These are phyloP conservation scores for Pollenia angustigena DNA, from an alignment of 2,888 invertebrate species.

Conservation along the genomic window DNA sequence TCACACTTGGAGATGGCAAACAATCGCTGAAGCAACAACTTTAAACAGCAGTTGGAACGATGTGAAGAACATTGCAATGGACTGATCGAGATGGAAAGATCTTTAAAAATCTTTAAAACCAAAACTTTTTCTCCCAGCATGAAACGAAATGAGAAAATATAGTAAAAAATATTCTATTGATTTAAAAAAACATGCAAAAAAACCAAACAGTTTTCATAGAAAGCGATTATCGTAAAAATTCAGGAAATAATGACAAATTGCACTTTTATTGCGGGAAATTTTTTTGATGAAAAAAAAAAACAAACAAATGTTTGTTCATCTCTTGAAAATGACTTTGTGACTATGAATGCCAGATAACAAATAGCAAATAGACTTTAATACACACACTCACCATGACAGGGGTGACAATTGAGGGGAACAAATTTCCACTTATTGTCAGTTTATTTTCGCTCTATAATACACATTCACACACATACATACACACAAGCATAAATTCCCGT, in stretches of 20 bases:
- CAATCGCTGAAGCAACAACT: too few relatives aligned
- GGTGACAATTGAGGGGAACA: conserved; percentile 77
- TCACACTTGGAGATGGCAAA: too few relatives aligned
- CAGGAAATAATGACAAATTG: conserved; percentile 40
- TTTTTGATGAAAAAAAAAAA: conserved; percentile 16
- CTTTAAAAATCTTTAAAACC: too few relatives aligned
- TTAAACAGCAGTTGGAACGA: too few relatives aligned
- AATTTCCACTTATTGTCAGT: conserved; percentile 71
- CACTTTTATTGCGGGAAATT: conserved; percentile 26
- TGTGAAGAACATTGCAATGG: too few relatives aligned
- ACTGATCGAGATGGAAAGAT: too few relatives aligned
- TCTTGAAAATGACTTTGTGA: conserved; percentile 68
- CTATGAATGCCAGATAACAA: conserved; percentile 29
- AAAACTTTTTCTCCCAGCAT: too few relatives aligned
- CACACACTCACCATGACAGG: conserved; percentile 60
- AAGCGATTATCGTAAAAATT: not conserved
- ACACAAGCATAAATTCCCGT: conserved; percentile 69
- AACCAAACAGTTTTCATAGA: too few relatives aligned
- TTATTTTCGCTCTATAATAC: conserved; percentile 23
- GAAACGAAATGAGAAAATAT: too few relatives aligned
- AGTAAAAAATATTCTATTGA: too few relatives aligned
- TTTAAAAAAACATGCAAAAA: too few relatives aligned
- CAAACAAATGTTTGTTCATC: conserved; percentile 61
- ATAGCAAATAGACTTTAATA: not conserved
- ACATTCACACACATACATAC: conserved; percentile 14